phyloP scores from a whole-genome alignment of 2,888 invertebrate genomes.

The Rhagonycha lutea region DNA sequence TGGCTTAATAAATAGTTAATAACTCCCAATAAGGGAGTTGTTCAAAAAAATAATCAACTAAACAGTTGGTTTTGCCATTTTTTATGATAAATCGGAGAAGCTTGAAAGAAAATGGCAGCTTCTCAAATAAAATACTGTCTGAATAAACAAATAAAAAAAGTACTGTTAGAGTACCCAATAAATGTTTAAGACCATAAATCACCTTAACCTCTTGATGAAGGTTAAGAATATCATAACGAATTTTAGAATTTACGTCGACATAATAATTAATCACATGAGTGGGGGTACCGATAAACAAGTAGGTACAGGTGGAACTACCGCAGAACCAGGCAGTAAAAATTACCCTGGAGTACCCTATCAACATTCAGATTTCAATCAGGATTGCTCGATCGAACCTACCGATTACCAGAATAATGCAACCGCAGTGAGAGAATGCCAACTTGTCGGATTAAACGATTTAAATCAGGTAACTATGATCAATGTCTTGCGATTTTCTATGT shows the following conservation, averaged over 20 bases:
- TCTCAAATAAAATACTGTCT: too few species aligned
- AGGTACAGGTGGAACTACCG: constrained; percentile 64
- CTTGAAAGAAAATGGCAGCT: too few species aligned
- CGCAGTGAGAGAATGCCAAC: constrained; percentile 60
- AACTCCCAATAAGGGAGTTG: too few species aligned
- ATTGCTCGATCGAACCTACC: constrained; percentile 61
- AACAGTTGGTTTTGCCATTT: too few species aligned
- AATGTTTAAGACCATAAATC: too few species aligned
- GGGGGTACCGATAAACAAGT: constrained; percentile 54
- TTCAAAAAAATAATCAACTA: too few species aligned
- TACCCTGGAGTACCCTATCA: constrained; percentile 69
- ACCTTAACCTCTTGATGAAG: not conserved
- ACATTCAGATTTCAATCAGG: constrained; percentile 68
- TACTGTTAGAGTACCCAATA: too few species aligned
- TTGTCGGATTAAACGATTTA: constrained; percentile 73
- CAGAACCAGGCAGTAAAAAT: constrained; percentile 53
- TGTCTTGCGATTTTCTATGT: not conserved
- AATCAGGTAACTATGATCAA: constrained; percentile 59
- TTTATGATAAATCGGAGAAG: too few species aligned
- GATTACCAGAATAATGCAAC: constrained; percentile 65
- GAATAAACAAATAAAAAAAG: too few species aligned
- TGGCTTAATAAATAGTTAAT: too few species aligned
- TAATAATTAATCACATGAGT: constrained; percentile 87
- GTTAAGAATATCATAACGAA: not conserved
- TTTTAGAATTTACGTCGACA: constrained; percentile 78